Conservation (phyloP, 2,888 invertebrate genomes). For the Tetranychus piercei region DNA sequence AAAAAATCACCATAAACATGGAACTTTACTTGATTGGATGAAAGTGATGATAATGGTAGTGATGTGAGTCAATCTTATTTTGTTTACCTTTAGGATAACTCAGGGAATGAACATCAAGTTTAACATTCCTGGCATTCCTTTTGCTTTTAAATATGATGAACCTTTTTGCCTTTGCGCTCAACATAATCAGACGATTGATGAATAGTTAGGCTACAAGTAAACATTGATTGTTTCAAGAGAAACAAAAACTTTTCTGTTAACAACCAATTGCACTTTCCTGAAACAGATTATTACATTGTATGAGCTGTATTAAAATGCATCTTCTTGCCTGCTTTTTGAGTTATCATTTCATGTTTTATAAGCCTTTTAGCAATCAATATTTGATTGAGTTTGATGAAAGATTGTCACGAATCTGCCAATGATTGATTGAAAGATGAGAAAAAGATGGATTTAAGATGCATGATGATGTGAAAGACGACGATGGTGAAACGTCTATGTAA, state of each 20-base stretch:
- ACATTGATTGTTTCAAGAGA: background rate
- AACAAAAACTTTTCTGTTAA: background rate
- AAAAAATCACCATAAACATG: no score
- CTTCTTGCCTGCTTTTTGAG: background rate
- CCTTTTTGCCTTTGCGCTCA: no score
- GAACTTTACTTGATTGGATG: no score
- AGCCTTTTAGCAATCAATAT: background rate
- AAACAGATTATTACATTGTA: background rate
- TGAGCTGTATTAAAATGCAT: background rate
- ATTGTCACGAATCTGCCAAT: background rate
- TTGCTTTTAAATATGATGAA: no score
- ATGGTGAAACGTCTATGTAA: background rate
- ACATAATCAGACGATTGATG: no score
- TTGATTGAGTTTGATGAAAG: background rate
- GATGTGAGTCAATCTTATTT: no score
- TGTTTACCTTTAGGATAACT: no score
- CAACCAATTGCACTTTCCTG: background rate
- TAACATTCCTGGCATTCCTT: no score
- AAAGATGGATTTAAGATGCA: background rate
- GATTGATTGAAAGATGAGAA: background rate
- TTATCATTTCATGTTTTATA: background rate
- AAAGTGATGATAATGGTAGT: no score
- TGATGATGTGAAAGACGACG: background rate
- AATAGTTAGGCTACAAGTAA: no score
- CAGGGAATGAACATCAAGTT: no score